Evolutionary conservation across 2,113 vertebrate species (phyloP), one percentile per base, ranked within the genome.

Genomic region (Centropristis striata): DNA sequence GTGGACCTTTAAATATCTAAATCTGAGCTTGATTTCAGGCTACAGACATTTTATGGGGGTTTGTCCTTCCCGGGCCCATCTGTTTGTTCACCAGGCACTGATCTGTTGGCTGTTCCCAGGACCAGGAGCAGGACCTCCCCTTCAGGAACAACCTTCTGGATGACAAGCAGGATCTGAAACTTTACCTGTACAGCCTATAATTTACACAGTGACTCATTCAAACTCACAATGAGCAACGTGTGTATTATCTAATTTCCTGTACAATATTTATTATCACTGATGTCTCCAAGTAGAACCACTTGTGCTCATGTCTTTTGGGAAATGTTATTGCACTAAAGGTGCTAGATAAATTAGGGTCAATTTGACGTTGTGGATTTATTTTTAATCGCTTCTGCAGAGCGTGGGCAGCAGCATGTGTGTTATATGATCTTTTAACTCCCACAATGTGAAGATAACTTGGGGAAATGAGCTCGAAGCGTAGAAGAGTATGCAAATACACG

Each of bases 141-240:
- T n/a, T n/a, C n/a, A 9, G 6, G 21, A 57, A 47, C 6, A 44
- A 60, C 54, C 46, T n/a, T 37, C 63, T 47, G 25, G 46, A 21
- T 51, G 47, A 51, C 9, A 4, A 64, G n/a, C 25, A 68, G 0
- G 55, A 65, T 74, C 4, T 69, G 36, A 41, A 28, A 1, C n/a
- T 37, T 8, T 27, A 6, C 20, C 3, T 18, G 5, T 14, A 20
- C 39, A 37, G 12, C 0, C 5, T 12, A 4, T 25, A 0, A 53
- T 73, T 47, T 57, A 21, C 36, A 23, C 0, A 21, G 11, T 78
- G 84, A 73, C 32, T 78, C 42, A 57, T 4, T 49, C 21, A 7
- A 0, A 36, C 8, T 21, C 44, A 13, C n/a, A 23, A 10, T 4
- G 16, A n/a, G 18, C 15, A 10, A 13, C 13, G 3, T n/a, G 12